These are phyloP conservation scores for Remorina albescens DNA, from an alignment of 2,797 vertebrate genomes.

Conservation along the genomic window DNA sequence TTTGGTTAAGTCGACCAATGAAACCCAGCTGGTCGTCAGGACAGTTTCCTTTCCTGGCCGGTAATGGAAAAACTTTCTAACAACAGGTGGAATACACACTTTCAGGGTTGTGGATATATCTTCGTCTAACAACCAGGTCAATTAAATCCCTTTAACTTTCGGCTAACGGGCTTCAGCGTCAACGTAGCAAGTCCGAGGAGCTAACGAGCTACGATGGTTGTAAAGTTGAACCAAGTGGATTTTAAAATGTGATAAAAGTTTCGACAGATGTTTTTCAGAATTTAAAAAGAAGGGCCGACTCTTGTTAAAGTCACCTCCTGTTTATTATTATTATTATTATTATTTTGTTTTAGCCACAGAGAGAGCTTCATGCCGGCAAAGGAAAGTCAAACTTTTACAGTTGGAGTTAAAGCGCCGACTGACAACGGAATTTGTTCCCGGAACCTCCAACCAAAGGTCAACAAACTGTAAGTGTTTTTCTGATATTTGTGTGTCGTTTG, in stretches of 20 bases:
- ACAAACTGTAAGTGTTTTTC: constrained; percentile 2
- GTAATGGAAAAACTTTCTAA: background rate
- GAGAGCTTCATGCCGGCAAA: too few relatives aligned
- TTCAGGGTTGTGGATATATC: background rate
- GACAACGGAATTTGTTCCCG: background rate
- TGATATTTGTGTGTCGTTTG: background rate
- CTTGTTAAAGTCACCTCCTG: background rate
- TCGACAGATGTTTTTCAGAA: too few relatives aligned
- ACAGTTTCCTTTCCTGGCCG: background rate
- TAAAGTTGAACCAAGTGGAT: background rate
- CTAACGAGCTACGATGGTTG: background rate
- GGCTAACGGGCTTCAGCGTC: background rate
- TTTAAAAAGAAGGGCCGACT: background rate
- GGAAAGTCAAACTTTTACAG: background rate
- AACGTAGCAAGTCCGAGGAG: too few relatives aligned
- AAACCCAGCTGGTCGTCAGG: background rate
- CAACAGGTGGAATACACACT: background rate
- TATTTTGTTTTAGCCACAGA: too few relatives aligned
- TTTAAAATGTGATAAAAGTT: too few relatives aligned
- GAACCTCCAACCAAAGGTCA: background rate
- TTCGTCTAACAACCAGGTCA: background rate
- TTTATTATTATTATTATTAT: too few relatives aligned
- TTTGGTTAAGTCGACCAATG: background rate
- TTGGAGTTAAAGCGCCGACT: background rate
- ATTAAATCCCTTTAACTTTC: background rate